Base-by-base conservation (phyloP, 2,113 vertebrate genomes). In the Varanus salvator region DNA sequence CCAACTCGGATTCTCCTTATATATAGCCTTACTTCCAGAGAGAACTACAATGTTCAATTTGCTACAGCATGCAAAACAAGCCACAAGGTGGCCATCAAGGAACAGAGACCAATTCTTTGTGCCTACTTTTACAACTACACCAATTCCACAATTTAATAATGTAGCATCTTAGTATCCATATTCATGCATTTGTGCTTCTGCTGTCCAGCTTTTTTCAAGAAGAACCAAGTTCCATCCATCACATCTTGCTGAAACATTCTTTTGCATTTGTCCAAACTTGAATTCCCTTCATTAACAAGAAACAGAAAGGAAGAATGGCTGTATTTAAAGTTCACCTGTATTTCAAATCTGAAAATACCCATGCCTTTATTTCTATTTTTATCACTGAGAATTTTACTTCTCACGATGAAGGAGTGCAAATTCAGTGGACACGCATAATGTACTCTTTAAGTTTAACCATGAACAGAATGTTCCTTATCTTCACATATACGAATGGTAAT, bases 231-330 rank as follows among this genome's bases (percentile, higher is more conserved):
- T 95, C 95, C 92, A 87, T 80, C 87, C n/a, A 90, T 98, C 94
- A 99, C 98, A 99, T 99, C 97, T 99, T 99, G 92, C 98, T 98
- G 96, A 99, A 99, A 95, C 98, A 99, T 90, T 99, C 98, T 94
- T 99, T 99, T 93, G 98, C 98, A 91, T 99, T 99, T 94, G 97
- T 98, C 99, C 99, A 99, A 92, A 99, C 98, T 94, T 99, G 98
- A 95, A 99, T 98, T 95, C 98, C 99, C 99, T 99, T 94, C 29
- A 91, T 91, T 88, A 89, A 80, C 92, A 91, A 88, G 60, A 93
- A 69, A 83, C 94, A 94, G 50, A 83, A 19, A 85, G 87, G n/a
- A 23, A 44, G 72, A 60, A 80, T 9, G 1, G 52, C 27, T 31
- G 48, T 54, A 14, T 72, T 84, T 80, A 34, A 88, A 82, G 29